phyloP scores from a whole-genome alignment of 2,113 vertebrate species.

The Xiphophorus hellerii region DNA sequence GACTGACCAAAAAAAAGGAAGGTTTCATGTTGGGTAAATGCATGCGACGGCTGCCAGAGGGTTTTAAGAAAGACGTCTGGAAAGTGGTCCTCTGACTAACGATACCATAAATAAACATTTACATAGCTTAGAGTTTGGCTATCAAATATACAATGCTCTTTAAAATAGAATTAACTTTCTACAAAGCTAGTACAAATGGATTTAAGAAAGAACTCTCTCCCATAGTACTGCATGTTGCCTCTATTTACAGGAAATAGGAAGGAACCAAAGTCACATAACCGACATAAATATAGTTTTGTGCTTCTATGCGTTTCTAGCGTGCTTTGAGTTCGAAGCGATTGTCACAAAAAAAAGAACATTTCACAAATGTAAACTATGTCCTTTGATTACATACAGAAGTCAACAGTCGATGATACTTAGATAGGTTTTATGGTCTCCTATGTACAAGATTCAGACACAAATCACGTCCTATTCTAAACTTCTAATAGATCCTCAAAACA shows the following conservation, averaged over 20 bases:
- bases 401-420: slow-evolving; percentile 28
- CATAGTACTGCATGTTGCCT: slow-evolving; percentile 57
- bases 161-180: slow-evolving; percentile 79
- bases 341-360: slow-evolving; percentile 50
- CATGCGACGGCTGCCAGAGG: slow-evolving; percentile 56
- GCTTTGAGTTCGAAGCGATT: slow-evolving; percentile 48
- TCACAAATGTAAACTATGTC: slow-evolving; percentile 58
- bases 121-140: slow-evolving; percentile 56
- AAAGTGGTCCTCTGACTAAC: slow-evolving; percentile 32
- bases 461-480: neutral
- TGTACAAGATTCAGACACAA: slow-evolving; percentile 45
- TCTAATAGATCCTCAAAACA: neutral
- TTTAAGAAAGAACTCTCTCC: slow-evolving; percentile 68
- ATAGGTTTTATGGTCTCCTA: slow-evolving; percentile 19
- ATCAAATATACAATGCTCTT: slow-evolving; percentile 78
- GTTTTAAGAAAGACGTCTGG: slow-evolving; percentile 35
- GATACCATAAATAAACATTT: slow-evolving; percentile 71
- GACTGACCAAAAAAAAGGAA: neutral
- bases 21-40: slow-evolving; percentile 16
- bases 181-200: slow-evolving; percentile 79
- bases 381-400: slow-evolving; percentile 28
- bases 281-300: slow-evolving; percentile 60
- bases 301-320: slow-evolving; percentile 62
- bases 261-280: slow-evolving; percentile 37
- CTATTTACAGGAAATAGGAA: slow-evolving; percentile 75